Percentiles rank a stretch among this genome's conserved stretches.
Conservation (phyloP, 2,797 vertebrate genomes). For the Serranus cabrilla region DNA sequence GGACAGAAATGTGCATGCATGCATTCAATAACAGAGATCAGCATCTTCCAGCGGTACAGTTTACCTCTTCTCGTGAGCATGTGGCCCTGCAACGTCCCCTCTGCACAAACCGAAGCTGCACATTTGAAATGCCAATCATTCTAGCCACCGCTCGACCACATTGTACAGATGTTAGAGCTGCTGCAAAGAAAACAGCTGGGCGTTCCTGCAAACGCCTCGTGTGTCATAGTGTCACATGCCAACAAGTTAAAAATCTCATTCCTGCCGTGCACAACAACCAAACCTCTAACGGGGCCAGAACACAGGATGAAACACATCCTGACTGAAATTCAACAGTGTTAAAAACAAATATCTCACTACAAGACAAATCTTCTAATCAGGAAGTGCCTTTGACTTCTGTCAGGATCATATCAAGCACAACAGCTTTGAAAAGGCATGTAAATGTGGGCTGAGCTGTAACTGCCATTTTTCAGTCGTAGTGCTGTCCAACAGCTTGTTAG, state of each 20-base stretch:
- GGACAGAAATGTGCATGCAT: constrained; percentile 14
- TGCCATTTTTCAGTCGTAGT: not conserved
- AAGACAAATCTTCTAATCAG: constrained; percentile 10
- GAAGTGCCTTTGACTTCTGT: constrained; percentile 53
- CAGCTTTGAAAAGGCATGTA: constrained; percentile 32
- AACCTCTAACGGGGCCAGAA: not conserved
- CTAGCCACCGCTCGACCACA: not conserved
- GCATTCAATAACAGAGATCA: not conserved
- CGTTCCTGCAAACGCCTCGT: not conserved
- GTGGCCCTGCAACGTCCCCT: not conserved
- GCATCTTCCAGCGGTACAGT: not conserved
- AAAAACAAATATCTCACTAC: not conserved
- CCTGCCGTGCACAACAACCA: not conserved
- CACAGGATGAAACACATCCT: not conserved
- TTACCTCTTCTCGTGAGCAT: not conserved
- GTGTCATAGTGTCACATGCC: not conserved
- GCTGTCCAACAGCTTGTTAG: constrained; percentile 1
- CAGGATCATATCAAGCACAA: not conserved
- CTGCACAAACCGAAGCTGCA: not conserved
- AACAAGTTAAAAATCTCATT: not conserved
- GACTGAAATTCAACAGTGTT: not conserved
- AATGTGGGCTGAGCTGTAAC: not conserved
- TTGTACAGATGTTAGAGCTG: not conserved
- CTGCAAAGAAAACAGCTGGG: not conserved
- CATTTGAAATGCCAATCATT: constrained; percentile 31